phyloP scores from a whole-genome alignment of 1,140 invertebrate genomes.

The Galleria mellonella region DNA sequence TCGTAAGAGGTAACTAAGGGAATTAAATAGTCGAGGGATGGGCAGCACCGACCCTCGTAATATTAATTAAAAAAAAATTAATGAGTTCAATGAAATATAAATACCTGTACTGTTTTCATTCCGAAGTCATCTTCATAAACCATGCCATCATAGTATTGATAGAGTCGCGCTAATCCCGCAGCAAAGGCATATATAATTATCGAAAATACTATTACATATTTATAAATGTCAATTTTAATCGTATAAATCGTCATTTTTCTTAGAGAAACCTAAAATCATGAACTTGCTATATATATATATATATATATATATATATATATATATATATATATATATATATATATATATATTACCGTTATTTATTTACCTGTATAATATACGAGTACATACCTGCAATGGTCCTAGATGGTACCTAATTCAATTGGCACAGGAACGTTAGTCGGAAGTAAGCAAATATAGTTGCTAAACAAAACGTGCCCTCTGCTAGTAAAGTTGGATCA shows the following conservation, averaged over 20 bases:
- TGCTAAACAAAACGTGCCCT: conserved; percentile 82
- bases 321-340: too few relatives aligned
- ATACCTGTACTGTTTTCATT: conserved; percentile 59
- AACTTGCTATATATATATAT: not conserved
- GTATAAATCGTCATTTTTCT: conserved; percentile 77
- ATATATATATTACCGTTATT: too few relatives aligned
- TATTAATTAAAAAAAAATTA: too few relatives aligned
- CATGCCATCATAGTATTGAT: conserved; percentile 78
- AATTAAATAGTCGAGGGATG: too few relatives aligned
- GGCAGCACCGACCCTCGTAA: too few relatives aligned
- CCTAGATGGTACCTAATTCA: conserved; percentile 77
- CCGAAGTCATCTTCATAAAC: conserved; percentile 71
- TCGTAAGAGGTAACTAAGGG: too few relatives aligned
- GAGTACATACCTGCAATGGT: conserved; percentile 71
- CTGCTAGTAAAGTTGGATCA: conserved; percentile 82
- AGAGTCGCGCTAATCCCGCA: conserved; percentile 64
- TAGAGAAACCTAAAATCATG: conserved; percentile 62
- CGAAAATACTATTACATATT: conserved; percentile 73
- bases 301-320: too few relatives aligned
- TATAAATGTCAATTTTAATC: conserved; percentile 74
- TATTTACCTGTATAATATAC: too few relatives aligned
- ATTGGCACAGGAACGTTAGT: conserved; percentile 74
- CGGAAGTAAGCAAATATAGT: conserved; percentile 82
- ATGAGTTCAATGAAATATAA: too few relatives aligned
- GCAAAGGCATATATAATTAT: conserved; percentile 75